Evolutionary conservation across 2,113 vertebrate genomes (phyloP), one percentile per base, ranked within the genome.

Genomic region (Potamarius usumacintae): DNA sequence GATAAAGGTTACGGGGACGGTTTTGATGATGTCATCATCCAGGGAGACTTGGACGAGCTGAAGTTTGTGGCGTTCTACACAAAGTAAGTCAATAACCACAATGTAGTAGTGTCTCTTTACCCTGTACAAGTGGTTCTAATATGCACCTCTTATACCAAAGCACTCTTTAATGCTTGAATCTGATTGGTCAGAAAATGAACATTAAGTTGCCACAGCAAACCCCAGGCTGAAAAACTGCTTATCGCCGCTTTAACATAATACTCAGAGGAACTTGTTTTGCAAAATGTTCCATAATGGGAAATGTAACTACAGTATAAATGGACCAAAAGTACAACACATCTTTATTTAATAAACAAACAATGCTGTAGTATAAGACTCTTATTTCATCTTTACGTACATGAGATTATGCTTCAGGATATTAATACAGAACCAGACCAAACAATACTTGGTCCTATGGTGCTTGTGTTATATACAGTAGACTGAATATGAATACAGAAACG

Each of bases 41-140:
- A 99, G 92, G 98, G 98, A 77, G 98, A 98, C 91, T 92, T 99
- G 92, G 98, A 99, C 69, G 97, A 99, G 87, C 94, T 98, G 89
- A 97, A 97, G 95, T 99, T 99, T 92, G 98, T 98, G 90, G 98
- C 98, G 42, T 99, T 99, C 95, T 99, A 99, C 89, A 99, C 98
- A 88, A 98, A 97, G 98, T 98, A 94, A 84, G 85, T 89, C 71
- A 18, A 72, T 74, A 72, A 71, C n/a, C 12, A 9, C 30, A 60
- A 53, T 62, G 80, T 48, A 63, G 10, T 5, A 82, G 6, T 42
- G 4, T 3, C 20, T 52, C 25, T 77, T 77, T n/a, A 42, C 6
- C 8, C 42, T 0, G 1, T 52, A 50, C 2, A 22, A 50, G 2
- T 77, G 22, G 5, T 6, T 15, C 34, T 71, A 30, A 42, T 18